Base-by-base conservation (phyloP, 2,888 invertebrate genomes). In the Hemistola chrysoprasaria region DNA sequence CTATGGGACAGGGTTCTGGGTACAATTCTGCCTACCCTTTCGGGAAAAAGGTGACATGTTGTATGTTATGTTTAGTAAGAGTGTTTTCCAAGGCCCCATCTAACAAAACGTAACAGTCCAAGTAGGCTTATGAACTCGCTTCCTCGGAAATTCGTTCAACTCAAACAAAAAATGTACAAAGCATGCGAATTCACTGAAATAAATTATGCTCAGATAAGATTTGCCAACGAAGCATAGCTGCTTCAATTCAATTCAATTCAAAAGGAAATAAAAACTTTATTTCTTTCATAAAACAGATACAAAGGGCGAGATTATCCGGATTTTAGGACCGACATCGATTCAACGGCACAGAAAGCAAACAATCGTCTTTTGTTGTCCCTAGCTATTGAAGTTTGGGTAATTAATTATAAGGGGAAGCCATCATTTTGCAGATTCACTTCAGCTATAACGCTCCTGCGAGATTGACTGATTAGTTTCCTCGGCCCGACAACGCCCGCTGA, bases 241-340 rank as follows among this genome's bases (percentile, higher is more conserved):
- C n/a, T n/a, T n/a, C n/a, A n/a, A n/a, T n/a, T n/a, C n/a, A n/a
- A n/a, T n/a, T n/a, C n/a, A 75, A 78, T 75, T 76, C 69, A 62
- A 67, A 60, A 64, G 65, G 66, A 72, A 75, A 78, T 80, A 79
- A 82, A 81, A 82, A 80, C 69, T 78, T 82, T 74, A 77, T 74
- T 81, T 79, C 79, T 81, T 80, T 73, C 71, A 76, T 76, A 76
- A 75, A 78, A 78, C 67, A 72, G 76, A 78, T 77, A 81, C 82
- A 84, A 83, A 78, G 71, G 71, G 70, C 63, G 67, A 79, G 82
- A 82, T 83, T 82, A 82, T 83, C 78, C 77, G 78, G 78, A 75
- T 77, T 80, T 77, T 75, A 76, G 74, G 75, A 70, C 74, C 71
- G 71, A 72, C 80, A 78, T 80, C 73, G 81, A 78, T 78, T 80